phyloP scores from a whole-genome alignment of 2,797 vertebrate species.

The Rhinichthys osculus region DNA sequence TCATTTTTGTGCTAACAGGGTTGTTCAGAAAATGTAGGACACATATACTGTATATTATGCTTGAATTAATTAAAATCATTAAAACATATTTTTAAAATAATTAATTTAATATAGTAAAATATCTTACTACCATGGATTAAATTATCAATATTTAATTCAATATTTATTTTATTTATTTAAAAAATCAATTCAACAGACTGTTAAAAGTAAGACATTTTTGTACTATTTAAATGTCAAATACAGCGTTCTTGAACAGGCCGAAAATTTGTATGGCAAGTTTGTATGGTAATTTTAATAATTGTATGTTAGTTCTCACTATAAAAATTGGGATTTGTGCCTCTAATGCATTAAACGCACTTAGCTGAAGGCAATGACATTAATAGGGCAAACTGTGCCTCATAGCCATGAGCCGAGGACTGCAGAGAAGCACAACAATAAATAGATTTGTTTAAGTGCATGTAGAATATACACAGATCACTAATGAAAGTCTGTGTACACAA shows the following conservation, averaged over 20 bases:
- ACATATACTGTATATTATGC: not conserved
- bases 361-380: constrained; percentile 27
- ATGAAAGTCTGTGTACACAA: not conserved
- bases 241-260: no score
- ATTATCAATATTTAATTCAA: not conserved
- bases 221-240: not conserved
- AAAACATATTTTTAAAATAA: no score
- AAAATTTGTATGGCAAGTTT: not conserved
- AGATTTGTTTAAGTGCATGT: not conserved
- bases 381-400: constrained; percentile 6
- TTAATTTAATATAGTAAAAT: not conserved
- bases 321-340: not conserved
- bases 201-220: not conserved
- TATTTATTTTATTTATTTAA: not conserved
- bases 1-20: not conserved
- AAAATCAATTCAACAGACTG: not conserved
- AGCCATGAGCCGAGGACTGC: constrained; percentile 15
- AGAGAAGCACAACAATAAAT: not conserved
- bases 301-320: not conserved
- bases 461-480: not conserved
- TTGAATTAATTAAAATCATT: not conserved
- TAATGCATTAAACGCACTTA: not conserved
- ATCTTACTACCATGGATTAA: no score
- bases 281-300: not conserved
- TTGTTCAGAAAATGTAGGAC: not conserved